Base-by-base conservation (phyloP, 2,797 vertebrate species). In the Anguilla marmorata region DNA sequence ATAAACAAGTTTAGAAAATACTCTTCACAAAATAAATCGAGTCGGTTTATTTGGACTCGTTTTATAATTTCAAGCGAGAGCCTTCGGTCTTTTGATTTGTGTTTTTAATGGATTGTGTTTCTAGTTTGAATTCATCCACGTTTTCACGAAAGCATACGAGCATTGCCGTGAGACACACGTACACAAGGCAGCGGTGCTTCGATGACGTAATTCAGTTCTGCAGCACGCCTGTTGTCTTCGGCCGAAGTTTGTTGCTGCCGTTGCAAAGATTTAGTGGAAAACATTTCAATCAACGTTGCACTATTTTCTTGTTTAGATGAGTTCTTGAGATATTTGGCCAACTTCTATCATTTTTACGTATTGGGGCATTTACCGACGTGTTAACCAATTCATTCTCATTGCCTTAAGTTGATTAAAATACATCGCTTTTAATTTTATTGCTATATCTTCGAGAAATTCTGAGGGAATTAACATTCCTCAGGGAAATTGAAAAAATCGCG, bases 151-250 rank as follows among this genome's bases (percentile, higher is more conserved):
- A 83, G 11, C 45, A 3, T 30, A 24, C 24, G 80, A 56, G 83
- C 12, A 58, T n/a, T 45, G 83, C 56, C 45, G 16, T 60, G 63
- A 48, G 83, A 66, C 69, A 72, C 63, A 84, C 74, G 87, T 72
- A 69, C 72, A 45, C 87, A 30, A 27, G 85, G n/a, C 52, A 63
- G 88, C 72, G 30, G 33, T 83, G n/a, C 63, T 41, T 33, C 66
- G 86, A 87, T 89, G 88, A 86, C 82, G 88, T 89, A 79, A 89
- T 89, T 87, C 16, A 58, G 86, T 63, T 52, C 60, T 88, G 89
- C 89, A 89, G 84, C 84, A 83, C 41, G 86, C 45, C 45, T 82
- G 79, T 82, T 79, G 33, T 79, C 33, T 79, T 50, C 45, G 41
- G 79, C 45, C 24, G 24, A 82, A 82, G 79, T 82, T 82, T 24